Conservation (phyloP, 2,888 invertebrate genomes). For the Euplexia lucipara region DNA sequence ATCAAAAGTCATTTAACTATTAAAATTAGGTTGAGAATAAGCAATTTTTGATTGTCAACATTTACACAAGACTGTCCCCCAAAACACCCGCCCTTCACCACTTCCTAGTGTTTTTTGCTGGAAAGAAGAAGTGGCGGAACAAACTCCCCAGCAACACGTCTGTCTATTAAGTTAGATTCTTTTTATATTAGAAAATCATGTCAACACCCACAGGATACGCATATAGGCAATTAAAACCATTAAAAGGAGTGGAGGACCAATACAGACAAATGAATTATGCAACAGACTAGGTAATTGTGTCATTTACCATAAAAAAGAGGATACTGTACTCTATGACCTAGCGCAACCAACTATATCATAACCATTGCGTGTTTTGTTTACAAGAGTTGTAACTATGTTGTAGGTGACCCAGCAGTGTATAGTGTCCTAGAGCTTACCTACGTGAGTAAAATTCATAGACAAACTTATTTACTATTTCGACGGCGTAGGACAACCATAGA, state of each 20-base stretch:
- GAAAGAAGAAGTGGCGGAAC: no score
- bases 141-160: no score
- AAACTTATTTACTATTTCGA: conserved; percentile 46
- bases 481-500: conserved; percentile 46
- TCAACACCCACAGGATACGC: not conserved
- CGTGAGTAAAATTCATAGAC: conserved; percentile 40
- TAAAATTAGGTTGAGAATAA: no score
- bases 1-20: no score
- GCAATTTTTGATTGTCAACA: no score
- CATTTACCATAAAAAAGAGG: conserved; percentile 10
- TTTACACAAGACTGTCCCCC: no score
- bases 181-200: no score
- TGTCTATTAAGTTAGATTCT: no score
- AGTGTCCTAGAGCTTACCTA: conserved; percentile 10
- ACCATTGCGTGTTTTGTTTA: conserved; percentile 8
- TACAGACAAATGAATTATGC: not conserved
- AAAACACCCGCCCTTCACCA: no score
- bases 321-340: conserved; percentile 3
- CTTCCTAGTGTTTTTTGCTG: no score
- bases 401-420: conserved; percentile 10
- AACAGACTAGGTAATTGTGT: not conserved
- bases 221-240: not conserved
- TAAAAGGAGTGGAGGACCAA: not conserved
- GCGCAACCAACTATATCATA: not conserved
- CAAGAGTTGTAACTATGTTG: not conserved